A percentile compares a stretch with the other conserved stretches of the same genome.
Evolutionary conservation across 2,888 invertebrate genomes (phyloP).

Genomic region (Caradrina clavipalpis): DNA sequence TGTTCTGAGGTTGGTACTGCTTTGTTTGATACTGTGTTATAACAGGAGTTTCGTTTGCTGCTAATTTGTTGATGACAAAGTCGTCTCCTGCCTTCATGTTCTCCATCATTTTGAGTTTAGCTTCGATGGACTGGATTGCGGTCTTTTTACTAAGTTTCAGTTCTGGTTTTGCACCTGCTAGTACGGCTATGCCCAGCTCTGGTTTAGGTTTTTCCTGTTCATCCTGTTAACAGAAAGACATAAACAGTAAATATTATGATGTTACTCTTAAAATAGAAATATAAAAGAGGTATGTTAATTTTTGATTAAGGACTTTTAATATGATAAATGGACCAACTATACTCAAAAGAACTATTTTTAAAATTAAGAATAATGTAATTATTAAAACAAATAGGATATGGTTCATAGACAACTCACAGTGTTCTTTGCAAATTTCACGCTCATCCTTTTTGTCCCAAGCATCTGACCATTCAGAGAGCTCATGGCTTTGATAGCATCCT

Average conservation of each 20-base stretch:
- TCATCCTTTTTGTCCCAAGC: conserved; percentile 94
- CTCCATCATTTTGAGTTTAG: conserved; percentile 96
- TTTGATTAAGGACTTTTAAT: not conserved
- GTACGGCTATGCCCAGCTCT: conserved; percentile 94
- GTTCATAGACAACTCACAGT: conserved; percentile 78
- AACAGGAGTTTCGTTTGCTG: conserved; percentile 92
- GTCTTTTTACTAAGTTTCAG: conserved; percentile 94
- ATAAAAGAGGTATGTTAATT: not conserved
- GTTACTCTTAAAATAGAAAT: not conserved
- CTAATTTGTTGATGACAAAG: conserved; percentile 94
- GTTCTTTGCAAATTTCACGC: conserved; percentile 95
- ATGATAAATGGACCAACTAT: not conserved
- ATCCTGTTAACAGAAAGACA: conserved; percentile 89
- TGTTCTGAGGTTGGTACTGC: conserved; percentile 81
- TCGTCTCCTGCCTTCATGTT: conserved; percentile 93
- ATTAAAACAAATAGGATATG: not conserved
- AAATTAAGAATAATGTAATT: not conserved
- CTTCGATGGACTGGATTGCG: conserved; percentile 97
- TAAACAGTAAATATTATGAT: not conserved
- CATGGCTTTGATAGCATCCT: conserved; percentile 94
- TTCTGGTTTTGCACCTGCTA: conserved; percentile 92
- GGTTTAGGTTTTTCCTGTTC: conserved; percentile 94
- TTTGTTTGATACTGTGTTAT: conserved; percentile 93
- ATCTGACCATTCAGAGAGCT: conserved; percentile 93
- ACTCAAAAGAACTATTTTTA: not conserved